Evolutionary conservation across 2,888 invertebrate genomes (phyloP).

Genomic region (Pachycephus smyrnensis): DNA sequence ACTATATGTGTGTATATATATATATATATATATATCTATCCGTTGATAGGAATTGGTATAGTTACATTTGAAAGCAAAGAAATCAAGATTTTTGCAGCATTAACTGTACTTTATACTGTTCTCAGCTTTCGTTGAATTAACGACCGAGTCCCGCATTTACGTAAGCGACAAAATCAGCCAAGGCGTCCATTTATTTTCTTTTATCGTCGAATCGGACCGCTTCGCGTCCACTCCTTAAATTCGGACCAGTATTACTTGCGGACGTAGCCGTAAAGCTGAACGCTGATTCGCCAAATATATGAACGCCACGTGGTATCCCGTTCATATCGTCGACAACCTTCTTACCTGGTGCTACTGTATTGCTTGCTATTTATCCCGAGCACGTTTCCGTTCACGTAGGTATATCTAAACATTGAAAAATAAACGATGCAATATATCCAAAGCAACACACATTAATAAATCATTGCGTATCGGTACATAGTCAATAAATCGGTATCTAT

Average conservation of each 20-base stretch:
- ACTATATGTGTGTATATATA: no score
- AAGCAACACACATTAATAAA: not conserved
- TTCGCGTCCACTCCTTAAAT: constrained; percentile 25
- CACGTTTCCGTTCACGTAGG: not conserved
- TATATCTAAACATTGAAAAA: not conserved
- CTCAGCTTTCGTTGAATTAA: constrained; percentile 23
- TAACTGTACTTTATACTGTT: not conserved
- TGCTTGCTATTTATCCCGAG: not conserved
- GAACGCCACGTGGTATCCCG: not conserved
- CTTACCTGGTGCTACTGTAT: not conserved
- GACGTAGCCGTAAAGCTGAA: not conserved
- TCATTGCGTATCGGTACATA: not conserved
- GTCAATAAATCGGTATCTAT: not conserved
- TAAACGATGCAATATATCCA: not conserved
- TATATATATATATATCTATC: no score
- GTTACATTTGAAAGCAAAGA: not conserved
- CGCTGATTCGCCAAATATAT: not conserved
- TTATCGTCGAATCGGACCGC: constrained; percentile 19
- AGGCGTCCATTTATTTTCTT: constrained; percentile 17
- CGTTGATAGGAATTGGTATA: not conserved
- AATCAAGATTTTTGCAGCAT: not conserved
- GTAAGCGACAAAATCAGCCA: constrained; percentile 1
- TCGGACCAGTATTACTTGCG: not conserved
- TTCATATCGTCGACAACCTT: not conserved
- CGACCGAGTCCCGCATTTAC: constrained; percentile 7